Conservation (phyloP, 2,113 vertebrate species). For the Poeciliopsis prolifica region DNA sequence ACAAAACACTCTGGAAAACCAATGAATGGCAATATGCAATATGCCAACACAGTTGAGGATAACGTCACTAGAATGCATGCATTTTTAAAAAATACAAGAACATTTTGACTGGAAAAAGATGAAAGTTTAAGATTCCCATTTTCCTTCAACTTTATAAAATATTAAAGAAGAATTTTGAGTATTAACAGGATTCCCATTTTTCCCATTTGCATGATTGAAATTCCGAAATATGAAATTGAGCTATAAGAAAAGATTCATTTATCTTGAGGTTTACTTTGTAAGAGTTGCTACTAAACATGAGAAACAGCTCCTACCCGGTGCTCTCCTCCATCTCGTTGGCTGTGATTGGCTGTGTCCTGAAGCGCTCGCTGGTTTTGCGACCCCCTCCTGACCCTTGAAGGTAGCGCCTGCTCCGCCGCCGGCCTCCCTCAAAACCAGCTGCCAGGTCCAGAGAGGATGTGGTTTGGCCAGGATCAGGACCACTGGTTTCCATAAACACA, state of each 20-base stretch:
- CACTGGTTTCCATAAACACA: slow-evolving; percentile 34
- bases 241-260: not conserved
- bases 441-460: slow-evolving; percentile 69
- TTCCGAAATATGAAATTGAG: not conserved
- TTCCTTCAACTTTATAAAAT: too few relatives aligned
- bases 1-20: not conserved
- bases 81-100: not conserved
- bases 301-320: slow-evolving; percentile 68
- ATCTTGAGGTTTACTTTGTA: not conserved
- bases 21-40: too few relatives aligned
- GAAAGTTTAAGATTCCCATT: not conserved
- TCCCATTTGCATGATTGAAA: too few relatives aligned
- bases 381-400: slow-evolving; percentile 52
- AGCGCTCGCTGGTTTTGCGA: slow-evolving; percentile 79
- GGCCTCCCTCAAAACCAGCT: slow-evolving; percentile 53
- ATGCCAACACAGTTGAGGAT: not conserved
- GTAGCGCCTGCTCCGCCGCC: slow-evolving; percentile 73
- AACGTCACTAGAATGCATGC: not conserved
- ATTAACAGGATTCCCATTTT: too few relatives aligned
- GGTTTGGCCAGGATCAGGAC: slow-evolving; percentile 42
- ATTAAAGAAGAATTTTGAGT: too few relatives aligned
- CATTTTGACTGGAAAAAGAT: not conserved
- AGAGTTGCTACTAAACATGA: not conserved
- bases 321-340: slow-evolving; percentile 80
- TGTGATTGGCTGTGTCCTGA: slow-evolving; percentile 82